Conservation (phyloP, 2,113 vertebrate species). For the Silurus meridionalis region DNA sequence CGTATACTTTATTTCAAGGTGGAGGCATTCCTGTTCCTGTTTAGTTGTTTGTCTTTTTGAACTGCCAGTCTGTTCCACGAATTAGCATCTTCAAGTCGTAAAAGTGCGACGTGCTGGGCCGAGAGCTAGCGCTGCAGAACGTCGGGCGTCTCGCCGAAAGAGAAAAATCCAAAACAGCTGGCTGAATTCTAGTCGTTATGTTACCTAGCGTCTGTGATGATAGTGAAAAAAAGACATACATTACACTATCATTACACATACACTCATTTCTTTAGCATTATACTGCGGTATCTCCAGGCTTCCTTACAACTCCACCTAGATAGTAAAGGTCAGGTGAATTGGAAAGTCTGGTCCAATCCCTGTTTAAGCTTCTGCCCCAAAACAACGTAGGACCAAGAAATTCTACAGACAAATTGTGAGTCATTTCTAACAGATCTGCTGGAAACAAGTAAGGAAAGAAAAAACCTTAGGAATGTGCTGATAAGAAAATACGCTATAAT, state of each 20-base stretch:
- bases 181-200: slow-evolving; percentile 39
- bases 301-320: neutral
- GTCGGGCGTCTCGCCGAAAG: slow-evolving; percentile 25
- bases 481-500: neutral
- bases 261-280: neutral
- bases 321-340: neutral
- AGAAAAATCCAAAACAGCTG: slow-evolving; percentile 42
- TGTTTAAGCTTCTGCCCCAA: neutral
- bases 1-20: too few species aligned
- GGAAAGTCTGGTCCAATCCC: neutral
- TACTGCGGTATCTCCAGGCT: neutral
- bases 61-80: slow-evolving; percentile 29
- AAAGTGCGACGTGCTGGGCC: slow-evolving; percentile 39
- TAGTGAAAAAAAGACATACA: neutral
- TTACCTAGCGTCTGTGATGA: slow-evolving; percentile 22
- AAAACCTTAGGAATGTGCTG: neutral
- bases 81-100: slow-evolving; percentile 21
- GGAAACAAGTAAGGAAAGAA: neutral
- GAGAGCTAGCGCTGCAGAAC: slow-evolving; percentile 37
- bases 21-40: slow-evolving; percentile 60
- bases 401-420: neutral
- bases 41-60: slow-evolving; percentile 53
- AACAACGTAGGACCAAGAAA: neutral
- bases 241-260: neutral
- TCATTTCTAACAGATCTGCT: neutral